Evolutionary conservation across 92 coral and sea anemone genomes (phyloP).

Genomic region (Metridium senile): DNA sequence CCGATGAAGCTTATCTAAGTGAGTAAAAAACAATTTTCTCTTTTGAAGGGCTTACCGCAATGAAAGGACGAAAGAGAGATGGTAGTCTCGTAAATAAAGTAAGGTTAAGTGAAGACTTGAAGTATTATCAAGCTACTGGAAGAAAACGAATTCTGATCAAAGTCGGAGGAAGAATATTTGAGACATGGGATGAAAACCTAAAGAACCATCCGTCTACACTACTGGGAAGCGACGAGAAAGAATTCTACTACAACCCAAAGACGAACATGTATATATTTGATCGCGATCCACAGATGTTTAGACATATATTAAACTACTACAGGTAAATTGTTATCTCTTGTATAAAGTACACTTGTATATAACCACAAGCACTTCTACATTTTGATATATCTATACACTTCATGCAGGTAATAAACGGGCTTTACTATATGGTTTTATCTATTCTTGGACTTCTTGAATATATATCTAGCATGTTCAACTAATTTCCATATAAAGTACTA

Average conservation of each 20-base stretch:
- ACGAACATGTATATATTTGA: constrained; percentile 74
- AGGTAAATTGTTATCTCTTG: constrained; percentile 30
- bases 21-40: background rate
- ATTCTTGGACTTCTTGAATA: no score
- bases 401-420: no score
- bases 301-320: constrained; percentile 72
- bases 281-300: constrained; percentile 82
- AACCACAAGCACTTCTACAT: background rate
- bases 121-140: background rate
- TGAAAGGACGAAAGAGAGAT: background rate
- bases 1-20: background rate
- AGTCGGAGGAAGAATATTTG: constrained; percentile 74
- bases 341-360: background rate
- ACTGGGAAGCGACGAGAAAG: constrained; percentile 72
- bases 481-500: background rate
- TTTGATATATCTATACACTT: no score
- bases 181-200: constrained; percentile 72
- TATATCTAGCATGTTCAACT: no score
- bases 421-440: no score
- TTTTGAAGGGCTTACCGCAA: background rate
- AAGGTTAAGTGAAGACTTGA: background rate
- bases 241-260: constrained; percentile 53
- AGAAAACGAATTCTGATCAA: constrained; percentile 47
- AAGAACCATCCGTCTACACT: constrained; percentile 71
- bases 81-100: background rate